Evolutionary conservation across 1,140 invertebrate genomes (phyloP).

Genomic region (Asbolus verrucosus): DNA sequence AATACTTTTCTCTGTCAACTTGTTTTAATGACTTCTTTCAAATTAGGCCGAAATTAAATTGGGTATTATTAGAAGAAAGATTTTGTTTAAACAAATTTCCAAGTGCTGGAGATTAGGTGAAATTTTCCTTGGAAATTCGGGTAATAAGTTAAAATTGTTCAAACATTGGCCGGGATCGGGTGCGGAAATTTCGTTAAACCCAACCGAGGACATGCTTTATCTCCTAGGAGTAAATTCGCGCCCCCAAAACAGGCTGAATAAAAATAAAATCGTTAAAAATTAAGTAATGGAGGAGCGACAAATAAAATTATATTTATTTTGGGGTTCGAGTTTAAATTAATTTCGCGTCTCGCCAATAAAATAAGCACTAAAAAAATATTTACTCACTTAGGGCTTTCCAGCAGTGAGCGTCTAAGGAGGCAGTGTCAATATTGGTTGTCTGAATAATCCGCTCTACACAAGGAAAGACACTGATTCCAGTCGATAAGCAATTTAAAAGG

Average conservation of each 20-base stretch:
- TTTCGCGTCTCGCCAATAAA: slow-evolving; percentile 29
- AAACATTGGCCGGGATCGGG: slow-evolving; percentile 10
- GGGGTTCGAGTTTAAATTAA: slow-evolving; percentile 39
- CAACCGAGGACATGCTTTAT: slow-evolving; percentile 33
- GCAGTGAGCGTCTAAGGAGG: slow-evolving; percentile 25
- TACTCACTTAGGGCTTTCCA: slow-evolving; percentile 20
- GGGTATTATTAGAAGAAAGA: slow-evolving; percentile 11
- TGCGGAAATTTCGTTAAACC: slow-evolving; percentile 32
- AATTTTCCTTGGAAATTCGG: neutral
- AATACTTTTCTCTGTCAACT: slow-evolving; percentile 41
- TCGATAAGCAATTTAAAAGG: slow-evolving; percentile 59
- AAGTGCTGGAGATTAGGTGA: slow-evolving; percentile 12
- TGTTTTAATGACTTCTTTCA: slow-evolving; percentile 23
- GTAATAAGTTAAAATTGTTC: slow-evolving; percentile 35
- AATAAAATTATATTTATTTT: slow-evolving; percentile 39
- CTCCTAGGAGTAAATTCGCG: slow-evolving; percentile 14
- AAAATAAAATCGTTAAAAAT: slow-evolving; percentile 36
- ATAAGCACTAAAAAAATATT: slow-evolving; percentile 39
- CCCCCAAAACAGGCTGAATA: neutral
- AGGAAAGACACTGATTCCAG: slow-evolving; percentile 50
- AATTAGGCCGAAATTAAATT: slow-evolving; percentile 24
- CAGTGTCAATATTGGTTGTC: slow-evolving; percentile 43
- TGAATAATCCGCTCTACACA: slow-evolving; percentile 38
- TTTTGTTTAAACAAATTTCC: neutral
- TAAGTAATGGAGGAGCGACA: slow-evolving; percentile 20